Evolutionary conservation across 2,888 invertebrate species (phyloP).

Genomic region (Dioctria rufipes): DNA sequence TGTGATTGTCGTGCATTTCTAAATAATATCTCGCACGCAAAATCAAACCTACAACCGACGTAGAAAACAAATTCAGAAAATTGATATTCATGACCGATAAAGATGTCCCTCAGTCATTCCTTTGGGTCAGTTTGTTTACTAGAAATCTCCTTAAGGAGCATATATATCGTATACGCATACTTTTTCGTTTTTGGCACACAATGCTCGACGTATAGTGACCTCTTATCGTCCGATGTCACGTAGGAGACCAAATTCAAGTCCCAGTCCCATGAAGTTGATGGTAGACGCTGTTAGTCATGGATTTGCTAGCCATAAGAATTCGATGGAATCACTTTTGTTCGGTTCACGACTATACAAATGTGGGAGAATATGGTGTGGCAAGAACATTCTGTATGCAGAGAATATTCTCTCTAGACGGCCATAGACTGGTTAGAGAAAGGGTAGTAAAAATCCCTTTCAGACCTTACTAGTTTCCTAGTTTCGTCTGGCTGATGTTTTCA

Average conservation of each 20-base stretch:
- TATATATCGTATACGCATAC: neutral
- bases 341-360: neutral
- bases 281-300: slow-evolving; percentile 29
- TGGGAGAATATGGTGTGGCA: neutral
- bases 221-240: slow-evolving; percentile 31
- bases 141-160: slow-evolving; percentile 6
- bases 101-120: slow-evolving; percentile 37
- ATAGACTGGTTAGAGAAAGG: slow-evolving; percentile 34
- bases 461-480: neutral
- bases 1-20: neutral
- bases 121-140: slow-evolving; percentile 12
- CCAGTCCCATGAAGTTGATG: slow-evolving; percentile 36
- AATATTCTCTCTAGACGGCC: slow-evolving; percentile 20
- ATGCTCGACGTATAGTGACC: slow-evolving; percentile 5
- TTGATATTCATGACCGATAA: slow-evolving; percentile 56
- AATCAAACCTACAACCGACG: slow-evolving; percentile 63
- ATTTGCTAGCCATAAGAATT: slow-evolving; percentile 37
- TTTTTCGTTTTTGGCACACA: neutral
- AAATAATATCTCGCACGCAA: slow-evolving; percentile 16
- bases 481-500: slow-evolving; percentile 16
- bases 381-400: neutral
- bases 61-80: slow-evolving; percentile 54
- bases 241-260: slow-evolving; percentile 24
- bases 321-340: slow-evolving; percentile 31
- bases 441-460: slow-evolving; percentile 32